These are phyloP conservation scores for Pachydiplax longipennis DNA, from an alignment of 2,888 invertebrate genomes.

Conservation along the genomic window DNA sequence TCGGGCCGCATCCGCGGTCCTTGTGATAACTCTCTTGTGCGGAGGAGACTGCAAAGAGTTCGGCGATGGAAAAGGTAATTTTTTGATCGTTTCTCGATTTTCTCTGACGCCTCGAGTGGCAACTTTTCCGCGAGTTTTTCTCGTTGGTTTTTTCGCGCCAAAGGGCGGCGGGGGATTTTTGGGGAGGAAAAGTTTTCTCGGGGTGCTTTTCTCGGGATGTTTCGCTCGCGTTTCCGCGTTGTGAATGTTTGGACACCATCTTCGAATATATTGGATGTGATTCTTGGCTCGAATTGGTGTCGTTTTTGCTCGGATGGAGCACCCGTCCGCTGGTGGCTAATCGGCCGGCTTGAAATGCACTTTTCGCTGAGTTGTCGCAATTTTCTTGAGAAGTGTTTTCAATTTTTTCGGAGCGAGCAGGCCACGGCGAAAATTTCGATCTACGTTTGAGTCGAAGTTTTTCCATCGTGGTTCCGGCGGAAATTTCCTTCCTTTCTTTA, in stretches of 20 bases:
- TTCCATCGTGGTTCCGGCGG: not conserved
- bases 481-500: no score
- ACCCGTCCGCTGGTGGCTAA: no score
- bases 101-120: not conserved
- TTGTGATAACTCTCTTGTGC: not conserved
- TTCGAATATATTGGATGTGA: not conserved
- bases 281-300: conserved; percentile 35
- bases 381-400: no score
- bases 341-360: no score
- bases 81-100: not conserved
- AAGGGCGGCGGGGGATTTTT: no score
- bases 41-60: conserved; percentile 22
- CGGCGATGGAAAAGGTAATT: conserved; percentile 27
- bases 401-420: no score
- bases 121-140: not conserved
- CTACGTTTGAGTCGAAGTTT: conserved; percentile 20
- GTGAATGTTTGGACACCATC: not conserved
- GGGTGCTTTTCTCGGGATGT: no score
- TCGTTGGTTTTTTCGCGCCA: no score
- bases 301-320: not conserved
- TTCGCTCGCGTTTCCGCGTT: not conserved
- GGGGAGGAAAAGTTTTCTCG: no score
- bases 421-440: conserved; percentile 13
- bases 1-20: not conserved
- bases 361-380: no score